These are phyloP conservation scores for Channa argus DNA, from an alignment of 2,113 vertebrate genomes.

Conservation along the genomic window DNA sequence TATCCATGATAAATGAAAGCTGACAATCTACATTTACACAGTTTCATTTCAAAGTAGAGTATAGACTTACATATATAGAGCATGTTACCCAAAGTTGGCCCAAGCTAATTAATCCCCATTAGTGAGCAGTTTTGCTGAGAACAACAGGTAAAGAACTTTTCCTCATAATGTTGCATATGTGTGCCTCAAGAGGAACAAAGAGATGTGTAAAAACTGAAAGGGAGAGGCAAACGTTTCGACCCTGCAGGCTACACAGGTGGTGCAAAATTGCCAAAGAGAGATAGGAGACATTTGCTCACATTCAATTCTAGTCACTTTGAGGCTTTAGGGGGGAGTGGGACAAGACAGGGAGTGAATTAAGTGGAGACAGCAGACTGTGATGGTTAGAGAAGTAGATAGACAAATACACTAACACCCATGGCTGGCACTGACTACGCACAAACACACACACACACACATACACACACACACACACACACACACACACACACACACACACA, in stretches of 20 bases:
- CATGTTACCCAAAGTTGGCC: too few relatives aligned
- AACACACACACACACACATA: conserved; percentile 8
- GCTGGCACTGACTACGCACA: not conserved
- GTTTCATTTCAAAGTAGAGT: too few relatives aligned
- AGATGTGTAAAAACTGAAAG: not conserved
- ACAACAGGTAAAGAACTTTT: not conserved
- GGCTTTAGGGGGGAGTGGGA: conserved; percentile 53
- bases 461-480: too few relatives aligned
- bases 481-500: conserved; percentile 18
- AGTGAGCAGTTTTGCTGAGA: conserved; percentile 1
- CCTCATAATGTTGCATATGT: conserved; percentile 13
- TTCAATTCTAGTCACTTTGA: conserved; percentile 73
- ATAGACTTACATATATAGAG: too few relatives aligned
- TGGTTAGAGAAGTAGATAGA: conserved; percentile 12
- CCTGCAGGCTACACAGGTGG: conserved; percentile 33
- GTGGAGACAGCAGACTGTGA: conserved; percentile 62
- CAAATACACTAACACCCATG: not conserved
- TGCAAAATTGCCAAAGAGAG: not conserved
- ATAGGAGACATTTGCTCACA: conserved; percentile 63
- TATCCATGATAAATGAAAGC: too few relatives aligned
- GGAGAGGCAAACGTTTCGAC: not conserved
- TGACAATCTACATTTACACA: too few relatives aligned
- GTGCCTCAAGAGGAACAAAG: not conserved
- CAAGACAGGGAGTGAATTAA: conserved; percentile 64
- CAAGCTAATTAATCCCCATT: too few relatives aligned